These are phyloP conservation scores for Diadumene lineata DNA, from an alignment of 92 coral and sea anemone genomes.

Conservation along the genomic window DNA sequence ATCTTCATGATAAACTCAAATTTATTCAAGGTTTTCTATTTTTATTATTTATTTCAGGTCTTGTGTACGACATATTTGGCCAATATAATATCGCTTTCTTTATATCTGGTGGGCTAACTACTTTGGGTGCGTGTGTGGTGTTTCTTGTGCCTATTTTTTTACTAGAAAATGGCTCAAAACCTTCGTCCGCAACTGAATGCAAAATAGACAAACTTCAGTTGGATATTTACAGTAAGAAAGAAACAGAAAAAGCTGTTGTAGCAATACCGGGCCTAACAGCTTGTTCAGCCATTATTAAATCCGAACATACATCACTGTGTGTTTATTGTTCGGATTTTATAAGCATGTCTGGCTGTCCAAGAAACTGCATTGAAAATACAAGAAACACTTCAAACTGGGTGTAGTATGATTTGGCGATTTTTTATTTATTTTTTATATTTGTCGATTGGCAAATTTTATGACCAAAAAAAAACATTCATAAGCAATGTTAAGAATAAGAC, in stretches of 20 bases:
- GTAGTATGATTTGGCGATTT: no score
- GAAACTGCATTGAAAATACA: background rate
- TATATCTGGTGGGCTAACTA: constrained; percentile 59
- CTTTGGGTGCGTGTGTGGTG: constrained; percentile 53
- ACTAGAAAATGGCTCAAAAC: background rate
- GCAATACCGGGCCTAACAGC: background rate
- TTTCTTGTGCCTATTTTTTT: constrained; percentile 54
- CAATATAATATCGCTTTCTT: constrained; percentile 69
- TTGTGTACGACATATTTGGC: constrained; percentile 53
- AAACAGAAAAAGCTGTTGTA: background rate
- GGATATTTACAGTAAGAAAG: background rate
- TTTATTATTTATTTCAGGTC: constrained; percentile 34
- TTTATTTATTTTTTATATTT: no score
- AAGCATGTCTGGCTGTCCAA: constrained; percentile 11
- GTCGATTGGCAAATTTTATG: no score
- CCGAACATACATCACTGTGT: no score
- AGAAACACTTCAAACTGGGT: background rate
- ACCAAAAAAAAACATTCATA: no score
- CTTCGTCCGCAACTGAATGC: background rate
- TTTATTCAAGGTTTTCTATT: no score
- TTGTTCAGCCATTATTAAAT: background rate
- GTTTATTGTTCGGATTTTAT: constrained; percentile 1
- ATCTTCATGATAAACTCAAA: no score
- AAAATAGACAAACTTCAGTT: background rate
- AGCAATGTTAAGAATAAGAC: no score